Conservation (phyloP, 2,113 vertebrate species). For the Bos indicus region DNA sequence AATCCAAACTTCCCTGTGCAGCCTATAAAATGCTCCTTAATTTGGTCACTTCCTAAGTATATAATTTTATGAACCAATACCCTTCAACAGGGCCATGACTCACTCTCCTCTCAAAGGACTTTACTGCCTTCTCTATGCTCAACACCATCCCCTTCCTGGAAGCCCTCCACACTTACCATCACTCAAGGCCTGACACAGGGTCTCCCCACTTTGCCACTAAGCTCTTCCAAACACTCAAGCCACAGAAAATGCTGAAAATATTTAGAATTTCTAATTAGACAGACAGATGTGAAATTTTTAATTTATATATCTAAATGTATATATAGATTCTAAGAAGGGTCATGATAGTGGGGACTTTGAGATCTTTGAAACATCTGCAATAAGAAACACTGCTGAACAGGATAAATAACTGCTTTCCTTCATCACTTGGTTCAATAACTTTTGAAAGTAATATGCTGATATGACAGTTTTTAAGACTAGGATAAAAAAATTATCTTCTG, state of each 20-base stretch:
- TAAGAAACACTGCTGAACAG: neutral
- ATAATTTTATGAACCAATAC: neutral
- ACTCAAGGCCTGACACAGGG: neutral
- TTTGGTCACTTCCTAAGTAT: neutral
- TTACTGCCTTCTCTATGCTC: neutral
- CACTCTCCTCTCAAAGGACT: neutral
- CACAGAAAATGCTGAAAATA: neutral
- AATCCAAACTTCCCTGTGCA: neutral
- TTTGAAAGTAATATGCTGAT: neutral
- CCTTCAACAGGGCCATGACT: neutral
- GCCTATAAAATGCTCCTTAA: neutral
- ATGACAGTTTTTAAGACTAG: neutral
- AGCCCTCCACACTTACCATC: neutral
- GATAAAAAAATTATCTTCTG: slow-evolving; percentile 6
- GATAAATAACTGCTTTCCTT: neutral
- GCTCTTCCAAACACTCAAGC: neutral
- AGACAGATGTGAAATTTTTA: neutral
- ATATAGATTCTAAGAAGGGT: neutral
- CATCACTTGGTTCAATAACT: neutral
- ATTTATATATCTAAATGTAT: neutral
- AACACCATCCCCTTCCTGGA: neutral
- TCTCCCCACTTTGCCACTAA: neutral
- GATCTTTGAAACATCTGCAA: neutral
- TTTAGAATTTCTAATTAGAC: neutral
- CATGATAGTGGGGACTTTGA: neutral